A percentile compares a stretch with the other conserved stretches of the same genome.
Conservation (phyloP, 2,113 vertebrate species). For the Hydrolagus affinis region DNA sequence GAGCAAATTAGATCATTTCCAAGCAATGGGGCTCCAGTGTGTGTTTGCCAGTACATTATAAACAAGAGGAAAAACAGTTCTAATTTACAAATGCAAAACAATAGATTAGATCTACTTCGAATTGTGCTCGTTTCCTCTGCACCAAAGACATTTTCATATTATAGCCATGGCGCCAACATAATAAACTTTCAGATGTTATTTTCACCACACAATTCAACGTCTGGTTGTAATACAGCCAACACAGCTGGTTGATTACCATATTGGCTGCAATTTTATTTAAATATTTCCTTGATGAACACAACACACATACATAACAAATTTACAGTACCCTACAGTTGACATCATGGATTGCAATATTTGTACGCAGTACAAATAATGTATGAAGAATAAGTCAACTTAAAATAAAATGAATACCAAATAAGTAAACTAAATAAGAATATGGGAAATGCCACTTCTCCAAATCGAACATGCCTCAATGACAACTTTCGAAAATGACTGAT, state of each 20-base stretch:
- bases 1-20: conserved; percentile 23
- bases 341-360: too few species aligned
- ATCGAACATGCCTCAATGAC: neutral
- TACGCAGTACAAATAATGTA: too few species aligned
- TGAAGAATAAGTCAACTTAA: neutral
- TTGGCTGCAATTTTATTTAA: neutral
- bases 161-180: neutral
- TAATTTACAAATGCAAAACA: conserved; percentile 17
- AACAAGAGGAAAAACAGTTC: neutral
- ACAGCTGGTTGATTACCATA: conserved; percentile 30
- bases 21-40: conserved; percentile 1
- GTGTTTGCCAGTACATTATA: neutral
- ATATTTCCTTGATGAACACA: too few species aligned
- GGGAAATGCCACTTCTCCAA: neutral
- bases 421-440: neutral
- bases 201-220: conserved; percentile 2
- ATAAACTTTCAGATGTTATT: conserved; percentile 30
- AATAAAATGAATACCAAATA: too few species aligned
- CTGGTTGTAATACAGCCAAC: neutral
- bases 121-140: neutral
- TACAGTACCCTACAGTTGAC: too few species aligned
- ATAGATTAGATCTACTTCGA: neutral
- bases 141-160: neutral
- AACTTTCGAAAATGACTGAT: neutral
- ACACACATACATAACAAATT: too few species aligned